Evolutionary conservation across 2,113 vertebrate species (phyloP), one percentile per base, ranked within the genome.

Genomic region (Elachura formosa): DNA sequence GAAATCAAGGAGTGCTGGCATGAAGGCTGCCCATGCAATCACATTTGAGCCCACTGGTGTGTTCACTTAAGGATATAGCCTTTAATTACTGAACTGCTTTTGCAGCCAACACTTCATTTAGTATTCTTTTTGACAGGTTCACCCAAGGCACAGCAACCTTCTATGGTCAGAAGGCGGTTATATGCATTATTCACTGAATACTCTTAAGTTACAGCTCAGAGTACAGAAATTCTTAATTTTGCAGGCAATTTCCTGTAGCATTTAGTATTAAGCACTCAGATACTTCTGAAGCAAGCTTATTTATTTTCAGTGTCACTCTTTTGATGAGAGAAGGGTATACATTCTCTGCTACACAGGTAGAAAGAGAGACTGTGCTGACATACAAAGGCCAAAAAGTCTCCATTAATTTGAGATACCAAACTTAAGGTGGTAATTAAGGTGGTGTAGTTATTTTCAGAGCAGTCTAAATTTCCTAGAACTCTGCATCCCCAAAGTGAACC

Each of bases 51-150:
- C 58, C 74, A 79, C 45, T 87, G 49, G 26, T 76, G 84, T 19
- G 2, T 18, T 34, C 78, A 85, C 49, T 82, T 85, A 79, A 91
- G 67, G 58, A 73, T 51, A 89, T 1, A 84, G 84, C 49, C 78
- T 89, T 94, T 95, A 92, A 95, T 87, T 82, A 94, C 77, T 29
- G 11, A 95, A 49, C 38, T 91, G 45, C 71, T 66, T 84, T 79
- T 84, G 46, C 58, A 5, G 33, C 81, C 87, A 94, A 49, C 54
- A 17, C 22, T 94, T 89, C 71, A 87, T 67, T 93, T 75, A 83
- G 67, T 34, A 76, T 75, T 76, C 49, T 6, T 2, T 67, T 41
- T 66, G 63, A 89, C 76, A 73, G 22, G 49, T 46, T 95, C 15
- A 74, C 33, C 38, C 63, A 89, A 61, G 34, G 41, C 49, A 76